A percentile compares a stretch with the other conserved stretches of the same genome.
These are phyloP conservation scores for Pelvicachromis taeniatus DNA, from an alignment of 2,113 vertebrate species.

Conservation along the genomic window DNA sequence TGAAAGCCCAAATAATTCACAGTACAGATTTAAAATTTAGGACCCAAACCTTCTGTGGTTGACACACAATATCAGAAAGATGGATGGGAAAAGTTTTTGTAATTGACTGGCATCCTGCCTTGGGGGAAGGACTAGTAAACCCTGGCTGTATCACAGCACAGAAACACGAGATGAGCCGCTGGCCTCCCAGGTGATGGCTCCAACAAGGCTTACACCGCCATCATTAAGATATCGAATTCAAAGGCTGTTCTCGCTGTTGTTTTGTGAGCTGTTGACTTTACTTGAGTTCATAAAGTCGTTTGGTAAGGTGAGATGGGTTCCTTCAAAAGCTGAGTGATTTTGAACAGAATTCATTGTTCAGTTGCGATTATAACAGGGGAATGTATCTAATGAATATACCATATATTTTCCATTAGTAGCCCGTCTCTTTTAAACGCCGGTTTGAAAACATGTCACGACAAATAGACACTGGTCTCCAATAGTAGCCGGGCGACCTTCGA, in stretches of 20 bases:
- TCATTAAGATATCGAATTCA: conserved; percentile 36
- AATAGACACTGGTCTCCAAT: too few relatives aligned
- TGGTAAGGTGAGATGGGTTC: neutral
- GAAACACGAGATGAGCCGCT: conserved; percentile 23
- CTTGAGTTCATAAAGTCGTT: neutral
- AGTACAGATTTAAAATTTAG: neutral
- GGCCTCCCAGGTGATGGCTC: neutral
- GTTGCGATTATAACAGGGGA: neutral
- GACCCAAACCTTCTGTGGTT: neutral
- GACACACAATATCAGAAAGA: conserved; percentile 2
- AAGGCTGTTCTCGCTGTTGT: neutral
- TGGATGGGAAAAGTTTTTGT: conserved; percentile 22
- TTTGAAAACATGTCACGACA: too few relatives aligned
- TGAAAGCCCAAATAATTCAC: neutral
- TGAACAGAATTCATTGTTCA: too few relatives aligned
- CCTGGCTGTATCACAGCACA: neutral
- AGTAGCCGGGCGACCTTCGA: too few relatives aligned
- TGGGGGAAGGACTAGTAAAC: neutral
- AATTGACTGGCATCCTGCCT: conserved; percentile 25
- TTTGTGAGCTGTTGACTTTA: neutral
- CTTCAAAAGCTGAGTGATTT: neutral
- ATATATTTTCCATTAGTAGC: too few relatives aligned
- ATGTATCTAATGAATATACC: too few relatives aligned
- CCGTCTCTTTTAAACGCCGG: too few relatives aligned
- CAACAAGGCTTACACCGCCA: neutral